Evolutionary conservation across 1,140 invertebrate genomes (phyloP), one percentile per base, ranked within the genome.

Genomic region (Oedothorax gibbosus): DNA sequence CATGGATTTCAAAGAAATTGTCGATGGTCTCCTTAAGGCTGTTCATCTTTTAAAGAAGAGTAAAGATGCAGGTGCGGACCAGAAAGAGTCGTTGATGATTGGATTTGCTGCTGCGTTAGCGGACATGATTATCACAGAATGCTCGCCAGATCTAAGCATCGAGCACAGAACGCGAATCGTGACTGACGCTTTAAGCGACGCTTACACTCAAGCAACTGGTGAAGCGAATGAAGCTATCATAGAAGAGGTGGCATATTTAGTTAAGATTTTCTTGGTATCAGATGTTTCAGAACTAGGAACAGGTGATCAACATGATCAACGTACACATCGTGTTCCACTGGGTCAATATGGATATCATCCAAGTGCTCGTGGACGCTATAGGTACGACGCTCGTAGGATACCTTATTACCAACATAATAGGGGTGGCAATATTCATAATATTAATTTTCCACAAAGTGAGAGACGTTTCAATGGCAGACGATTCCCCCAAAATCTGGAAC

Each of bases 41-140:
- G 56, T 78, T 8, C 9, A 15, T 12, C 53, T 78, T 11, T 12
- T 78, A 20, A n/a, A 64, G 9, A 10, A 78, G n/a, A 12, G n/a
- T 11, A 10, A 54, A 18, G n/a, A 54, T 21, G 76, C 0, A 4
- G 35, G 50, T 14, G 5, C 4, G 7, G 7, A 18, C 4, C 10
- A 65, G 20, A 68, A 68, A 54, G 21, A 78, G n/a, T 11, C 76
- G 7, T 20, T 78, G 2, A 68, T 78, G 76, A 49, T 35, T 14
- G 76, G 49, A 21, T 78, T 78, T 35, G 60, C 62, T 9, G 65
- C 76, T 7, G 35, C 60, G 6, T 15, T 78, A 9, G 76, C 76
- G 18, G 76, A 78, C 6, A 62, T 78, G 20, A 78, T 78, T 35
- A 64, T 78, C 5, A 50, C 51, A 7, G 9, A 78, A 0, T 53